These are phyloP conservation scores for Drosophila testacea DNA, from an alignment of 2,888 invertebrate species.

Conservation along the genomic window DNA sequence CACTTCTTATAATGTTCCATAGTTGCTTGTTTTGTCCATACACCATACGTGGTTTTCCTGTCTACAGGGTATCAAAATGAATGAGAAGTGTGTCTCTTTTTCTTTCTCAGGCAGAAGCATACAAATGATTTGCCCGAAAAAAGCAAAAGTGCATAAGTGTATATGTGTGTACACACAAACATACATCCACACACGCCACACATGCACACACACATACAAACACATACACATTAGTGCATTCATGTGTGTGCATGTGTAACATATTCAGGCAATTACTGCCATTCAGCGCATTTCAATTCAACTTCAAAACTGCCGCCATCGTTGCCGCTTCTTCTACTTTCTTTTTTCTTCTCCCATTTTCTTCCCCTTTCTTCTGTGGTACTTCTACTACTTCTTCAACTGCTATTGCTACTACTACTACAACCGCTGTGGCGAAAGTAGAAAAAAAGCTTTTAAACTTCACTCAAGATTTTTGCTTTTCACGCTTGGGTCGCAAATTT, in stretches of 20 bases:
- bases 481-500: constrained; percentile 76
- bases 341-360: background rate
- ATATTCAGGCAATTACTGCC: constrained; percentile 80
- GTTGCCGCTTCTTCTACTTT: constrained; percentile 11
- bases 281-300: constrained; percentile 80
- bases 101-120: constrained; percentile 55
- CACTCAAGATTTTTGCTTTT: constrained; percentile 79
- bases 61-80: constrained; percentile 33
- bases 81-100: constrained; percentile 65
- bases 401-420: constrained; percentile 21
- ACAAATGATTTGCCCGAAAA: constrained; percentile 71
- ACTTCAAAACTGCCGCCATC: constrained; percentile 72
- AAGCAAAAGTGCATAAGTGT: constrained; percentile 36
- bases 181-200: background rate
- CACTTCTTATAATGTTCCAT: too few species aligned
- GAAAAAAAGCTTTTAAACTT: constrained; percentile 79
- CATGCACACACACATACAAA: constrained; percentile 2
- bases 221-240: constrained; percentile 61
- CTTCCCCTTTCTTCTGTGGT: background rate
- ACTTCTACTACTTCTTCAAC: constrained; percentile 1
- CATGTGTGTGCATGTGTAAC: constrained; percentile 74
- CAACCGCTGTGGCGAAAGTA: constrained; percentile 53
- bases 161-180: constrained; percentile 11
- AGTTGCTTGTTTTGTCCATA: background rate
- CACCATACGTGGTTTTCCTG: background rate